Conservation (phyloP, 2,113 vertebrate genomes). For the Nesoenas mayeri region DNA sequence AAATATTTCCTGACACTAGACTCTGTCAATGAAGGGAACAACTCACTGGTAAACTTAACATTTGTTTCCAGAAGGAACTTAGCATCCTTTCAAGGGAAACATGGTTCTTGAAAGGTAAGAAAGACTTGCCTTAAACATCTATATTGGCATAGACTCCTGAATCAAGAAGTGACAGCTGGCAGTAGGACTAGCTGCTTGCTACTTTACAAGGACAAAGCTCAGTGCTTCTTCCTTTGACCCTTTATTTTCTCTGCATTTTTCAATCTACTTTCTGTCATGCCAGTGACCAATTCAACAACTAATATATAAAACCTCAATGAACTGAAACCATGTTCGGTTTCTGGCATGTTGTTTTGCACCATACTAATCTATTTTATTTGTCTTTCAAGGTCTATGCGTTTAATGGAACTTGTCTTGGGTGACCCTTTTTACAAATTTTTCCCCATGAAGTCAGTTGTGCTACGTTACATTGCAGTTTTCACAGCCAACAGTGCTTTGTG, state of each 20-base stretch:
- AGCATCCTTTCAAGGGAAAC: not conserved
- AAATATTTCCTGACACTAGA: not conserved
- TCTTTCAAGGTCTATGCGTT: conserved; percentile 26
- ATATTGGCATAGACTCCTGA: not conserved
- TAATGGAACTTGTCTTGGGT: conserved; percentile 13
- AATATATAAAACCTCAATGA: not conserved
- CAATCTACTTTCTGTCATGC: not conserved
- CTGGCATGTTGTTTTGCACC: not conserved
- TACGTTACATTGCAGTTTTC: not conserved
- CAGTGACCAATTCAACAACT: not conserved
- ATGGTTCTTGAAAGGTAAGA: not conserved
- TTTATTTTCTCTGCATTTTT: not conserved
- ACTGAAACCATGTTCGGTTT: not conserved
- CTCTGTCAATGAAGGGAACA: not conserved
- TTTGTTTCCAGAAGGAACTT: not conserved
- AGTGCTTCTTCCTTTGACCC: not conserved
- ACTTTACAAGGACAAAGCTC: conserved; percentile 5
- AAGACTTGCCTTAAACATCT: not conserved
- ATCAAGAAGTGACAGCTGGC: not conserved
- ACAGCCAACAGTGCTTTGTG: not conserved
- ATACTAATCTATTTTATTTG: not conserved
- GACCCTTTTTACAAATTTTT: not conserved
- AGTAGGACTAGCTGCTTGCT: not conserved
- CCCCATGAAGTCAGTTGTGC: not conserved
- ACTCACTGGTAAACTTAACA: not conserved